These are phyloP conservation scores for Amazona guildingii DNA, from an alignment of 2,113 vertebrate genomes.

Conservation along the genomic window DNA sequence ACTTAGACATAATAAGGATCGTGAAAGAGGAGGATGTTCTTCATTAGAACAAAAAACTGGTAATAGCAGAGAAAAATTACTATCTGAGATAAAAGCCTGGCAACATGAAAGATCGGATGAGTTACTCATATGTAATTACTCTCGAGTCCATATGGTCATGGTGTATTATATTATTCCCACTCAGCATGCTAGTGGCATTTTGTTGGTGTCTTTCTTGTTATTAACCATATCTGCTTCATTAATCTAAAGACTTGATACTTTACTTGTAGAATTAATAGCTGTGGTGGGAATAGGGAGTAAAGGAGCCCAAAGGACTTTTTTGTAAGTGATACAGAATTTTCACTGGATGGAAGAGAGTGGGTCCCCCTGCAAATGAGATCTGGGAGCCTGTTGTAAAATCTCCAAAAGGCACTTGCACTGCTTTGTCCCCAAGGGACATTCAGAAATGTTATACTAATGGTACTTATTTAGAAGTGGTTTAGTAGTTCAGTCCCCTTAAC, in stretches of 20 bases:
- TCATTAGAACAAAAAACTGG: slow-evolving; percentile 46
- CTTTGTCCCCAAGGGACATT: background rate
- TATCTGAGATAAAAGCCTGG: slow-evolving; percentile 35
- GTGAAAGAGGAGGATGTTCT: slow-evolving; percentile 7
- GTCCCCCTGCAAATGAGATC: background rate
- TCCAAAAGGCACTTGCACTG: background rate
- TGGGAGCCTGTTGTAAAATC: background rate
- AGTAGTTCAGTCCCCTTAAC: background rate
- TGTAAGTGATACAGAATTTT: background rate
- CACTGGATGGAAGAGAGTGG: background rate
- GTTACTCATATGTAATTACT: slow-evolving; percentile 38
- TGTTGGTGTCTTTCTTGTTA: background rate
- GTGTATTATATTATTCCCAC: background rate
- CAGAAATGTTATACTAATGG: background rate
- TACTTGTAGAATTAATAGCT: background rate
- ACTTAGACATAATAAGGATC: slow-evolving; percentile 11
- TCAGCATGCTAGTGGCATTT: background rate
- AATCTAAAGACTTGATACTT: background rate
- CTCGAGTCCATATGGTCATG: slow-evolving; percentile 10
- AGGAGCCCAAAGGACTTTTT: background rate
- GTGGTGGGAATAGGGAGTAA: background rate
- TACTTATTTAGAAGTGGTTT: background rate
- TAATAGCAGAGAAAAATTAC: slow-evolving; percentile 38
- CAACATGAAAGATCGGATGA: slow-evolving; percentile 47
- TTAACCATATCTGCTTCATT: background rate